phyloP scores from a whole-genome alignment of 2,888 invertebrate species.

The Agapostemon virescens region DNA sequence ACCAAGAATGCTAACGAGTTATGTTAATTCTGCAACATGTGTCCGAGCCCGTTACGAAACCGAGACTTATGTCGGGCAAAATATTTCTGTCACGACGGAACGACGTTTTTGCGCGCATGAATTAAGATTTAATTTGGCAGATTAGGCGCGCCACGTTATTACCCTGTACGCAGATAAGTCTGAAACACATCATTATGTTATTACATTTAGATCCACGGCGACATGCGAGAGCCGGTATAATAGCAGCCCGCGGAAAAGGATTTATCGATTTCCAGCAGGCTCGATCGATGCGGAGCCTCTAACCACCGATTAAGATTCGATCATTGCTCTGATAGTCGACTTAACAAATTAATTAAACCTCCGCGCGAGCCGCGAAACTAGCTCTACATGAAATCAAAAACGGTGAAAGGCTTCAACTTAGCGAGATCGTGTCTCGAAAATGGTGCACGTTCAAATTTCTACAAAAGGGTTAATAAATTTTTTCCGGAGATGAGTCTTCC shows the following conservation, averaged over 20 bases:
- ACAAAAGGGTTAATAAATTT: too few species aligned
- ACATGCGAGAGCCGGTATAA: neutral
- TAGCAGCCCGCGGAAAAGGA: neutral
- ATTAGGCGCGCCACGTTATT: neutral
- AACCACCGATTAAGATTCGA: too few species aligned
- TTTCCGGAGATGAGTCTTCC: too few species aligned
- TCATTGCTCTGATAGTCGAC: too few species aligned
- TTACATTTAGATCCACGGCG: neutral
- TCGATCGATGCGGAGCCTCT: neutral
- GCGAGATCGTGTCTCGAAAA: too few species aligned
- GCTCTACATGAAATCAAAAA: too few species aligned
- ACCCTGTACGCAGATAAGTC: neutral
- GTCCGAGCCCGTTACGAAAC: neutral
- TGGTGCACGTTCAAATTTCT: too few species aligned
- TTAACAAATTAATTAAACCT: too few species aligned
- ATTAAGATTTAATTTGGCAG: conserved; percentile 7
- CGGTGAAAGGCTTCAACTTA: too few species aligned
- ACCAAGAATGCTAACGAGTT: neutral
- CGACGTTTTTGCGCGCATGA: neutral
- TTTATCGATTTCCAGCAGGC: neutral
- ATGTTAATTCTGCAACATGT: neutral
- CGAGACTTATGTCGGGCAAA: conserved; percentile 13
- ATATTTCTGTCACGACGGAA: conserved; percentile 13
- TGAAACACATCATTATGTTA: neutral
- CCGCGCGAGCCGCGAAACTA: too few species aligned